phyloP scores from a whole-genome alignment of 2,113 vertebrate species.

The Spea bombifrons region DNA sequence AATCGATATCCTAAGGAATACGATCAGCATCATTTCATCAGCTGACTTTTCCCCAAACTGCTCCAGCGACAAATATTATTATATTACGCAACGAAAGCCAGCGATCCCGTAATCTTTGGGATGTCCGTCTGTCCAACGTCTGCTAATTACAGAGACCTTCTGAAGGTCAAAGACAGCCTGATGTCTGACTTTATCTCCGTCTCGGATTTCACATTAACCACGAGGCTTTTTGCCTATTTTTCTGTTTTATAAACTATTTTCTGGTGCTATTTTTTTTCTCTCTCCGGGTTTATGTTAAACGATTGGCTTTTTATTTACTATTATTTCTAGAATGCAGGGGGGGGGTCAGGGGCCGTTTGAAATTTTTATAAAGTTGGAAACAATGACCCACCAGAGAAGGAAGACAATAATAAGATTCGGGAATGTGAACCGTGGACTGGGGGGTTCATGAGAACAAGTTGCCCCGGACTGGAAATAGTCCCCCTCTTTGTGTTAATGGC shows the following conservation, averaged over 20 bases:
- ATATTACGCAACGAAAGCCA: conserved; percentile 8
- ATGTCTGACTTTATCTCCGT: no score
- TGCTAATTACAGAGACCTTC: not conserved
- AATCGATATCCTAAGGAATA: not conserved
- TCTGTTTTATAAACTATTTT: no score
- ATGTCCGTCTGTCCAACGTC: not conserved
- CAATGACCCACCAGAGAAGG: not conserved
- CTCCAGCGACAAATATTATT: not conserved
- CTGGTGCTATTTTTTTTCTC: no score
- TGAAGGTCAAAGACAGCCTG: no score
- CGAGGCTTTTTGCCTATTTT: no score
- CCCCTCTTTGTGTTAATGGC: conserved; percentile 12
- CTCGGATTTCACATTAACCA: no score
- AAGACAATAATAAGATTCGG: not conserved
- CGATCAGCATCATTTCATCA: conserved; percentile 9
- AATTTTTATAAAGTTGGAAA: not conserved
- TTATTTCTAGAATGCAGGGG: no score
- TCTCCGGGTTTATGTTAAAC: not conserved
- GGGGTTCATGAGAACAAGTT: conserved; percentile 6
- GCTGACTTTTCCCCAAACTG: conserved; percentile 1
- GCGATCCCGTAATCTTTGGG: not conserved
- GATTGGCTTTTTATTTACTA: no score
- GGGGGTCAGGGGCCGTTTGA: no score
- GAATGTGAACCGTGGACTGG: not conserved
- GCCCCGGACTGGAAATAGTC: not conserved